These are phyloP conservation scores for Hemibagrus wyckioides DNA, from an alignment of 2,113 vertebrate genomes.

Conservation along the genomic window DNA sequence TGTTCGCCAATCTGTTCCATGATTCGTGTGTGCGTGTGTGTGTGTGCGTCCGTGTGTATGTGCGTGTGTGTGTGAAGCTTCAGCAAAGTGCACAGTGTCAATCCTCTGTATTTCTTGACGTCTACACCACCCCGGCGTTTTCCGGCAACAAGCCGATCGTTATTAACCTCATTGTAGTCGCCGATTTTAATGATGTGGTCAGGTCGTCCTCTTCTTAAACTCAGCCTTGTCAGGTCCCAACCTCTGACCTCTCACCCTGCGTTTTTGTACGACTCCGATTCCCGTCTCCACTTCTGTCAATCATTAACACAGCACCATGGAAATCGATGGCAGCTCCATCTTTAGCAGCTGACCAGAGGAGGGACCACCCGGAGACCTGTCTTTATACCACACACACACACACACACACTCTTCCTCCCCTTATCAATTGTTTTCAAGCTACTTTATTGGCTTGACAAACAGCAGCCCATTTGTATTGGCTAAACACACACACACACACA, in stretches of 20 bases:
- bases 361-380: slow-evolving; percentile 30
- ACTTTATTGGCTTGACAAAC: slow-evolving; percentile 14
- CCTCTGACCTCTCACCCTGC: background rate
- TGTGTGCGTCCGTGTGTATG: background rate
- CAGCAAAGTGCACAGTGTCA: background rate
- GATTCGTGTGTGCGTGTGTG: background rate
- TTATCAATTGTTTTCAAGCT: slow-evolving; percentile 12
- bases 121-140: background rate
- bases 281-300: slow-evolving; percentile 28
- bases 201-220: background rate
- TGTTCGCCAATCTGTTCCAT: slow-evolving; percentile 50
- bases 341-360: slow-evolving; percentile 20
- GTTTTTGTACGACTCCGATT: slow-evolving; percentile 24
- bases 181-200: slow-evolving; percentile 1
- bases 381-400: slow-evolving; percentile 8
- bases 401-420: background rate
- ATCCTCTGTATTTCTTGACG: background rate
- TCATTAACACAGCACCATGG: slow-evolving; percentile 52
- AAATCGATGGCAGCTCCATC: slow-evolving; percentile 3
- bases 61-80: slow-evolving; percentile 17
- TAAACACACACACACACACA: slow-evolving; percentile 1
- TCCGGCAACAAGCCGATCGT: background rate
- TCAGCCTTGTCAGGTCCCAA: slow-evolving; percentile 23
- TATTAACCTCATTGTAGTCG: background rate
- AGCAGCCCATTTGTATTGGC: background rate